Percentiles rank a stretch among this genome's conserved stretches.
phyloP scores from a whole-genome alignment of 2,888 invertebrate species.

The Petrophora chlorosata region DNA sequence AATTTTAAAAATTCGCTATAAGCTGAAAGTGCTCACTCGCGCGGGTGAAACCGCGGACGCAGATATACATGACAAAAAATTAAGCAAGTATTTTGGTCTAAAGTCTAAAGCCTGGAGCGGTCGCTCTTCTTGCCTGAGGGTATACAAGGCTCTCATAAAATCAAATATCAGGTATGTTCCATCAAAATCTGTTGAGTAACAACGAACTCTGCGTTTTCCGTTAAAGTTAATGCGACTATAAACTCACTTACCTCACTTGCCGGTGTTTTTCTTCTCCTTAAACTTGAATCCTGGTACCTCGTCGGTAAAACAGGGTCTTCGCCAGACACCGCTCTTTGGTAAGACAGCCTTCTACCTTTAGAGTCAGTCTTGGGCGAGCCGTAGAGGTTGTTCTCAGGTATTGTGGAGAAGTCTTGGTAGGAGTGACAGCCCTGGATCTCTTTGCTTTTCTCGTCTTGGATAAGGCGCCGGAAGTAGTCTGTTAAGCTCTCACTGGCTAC shows the following conservation, averaged over 20 bases:
- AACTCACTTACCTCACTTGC: slow-evolving; percentile 61
- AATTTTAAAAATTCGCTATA: no score
- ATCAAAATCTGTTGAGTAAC: no score
- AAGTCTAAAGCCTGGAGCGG: no score
- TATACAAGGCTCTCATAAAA: no score
- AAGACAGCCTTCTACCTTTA: slow-evolving; percentile 70
- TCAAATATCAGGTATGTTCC: no score
- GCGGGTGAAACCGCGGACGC: no score
- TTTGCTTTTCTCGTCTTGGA: slow-evolving; percentile 62
- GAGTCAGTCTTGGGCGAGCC: slow-evolving; percentile 47
- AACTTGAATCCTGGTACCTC: slow-evolving; percentile 51
- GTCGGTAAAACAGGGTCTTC: slow-evolving; percentile 61
- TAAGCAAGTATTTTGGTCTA: no score
- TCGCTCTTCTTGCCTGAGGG: no score
- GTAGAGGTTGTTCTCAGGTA: slow-evolving; percentile 53
- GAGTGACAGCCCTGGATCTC: slow-evolving; percentile 59
- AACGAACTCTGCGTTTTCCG: no score
- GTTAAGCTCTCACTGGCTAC: slow-evolving; percentile 71
- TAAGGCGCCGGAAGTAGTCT: slow-evolving; percentile 66
- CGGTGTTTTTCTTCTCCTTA: slow-evolving; percentile 53
- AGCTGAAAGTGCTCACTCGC: no score
- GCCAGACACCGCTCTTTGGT: slow-evolving; percentile 74
- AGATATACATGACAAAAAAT: no score
- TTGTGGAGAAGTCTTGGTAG: slow-evolving; percentile 64
- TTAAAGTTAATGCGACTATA: no score